phyloP scores from a whole-genome alignment of 2,888 invertebrate species.

The Amorpha juglandis region DNA sequence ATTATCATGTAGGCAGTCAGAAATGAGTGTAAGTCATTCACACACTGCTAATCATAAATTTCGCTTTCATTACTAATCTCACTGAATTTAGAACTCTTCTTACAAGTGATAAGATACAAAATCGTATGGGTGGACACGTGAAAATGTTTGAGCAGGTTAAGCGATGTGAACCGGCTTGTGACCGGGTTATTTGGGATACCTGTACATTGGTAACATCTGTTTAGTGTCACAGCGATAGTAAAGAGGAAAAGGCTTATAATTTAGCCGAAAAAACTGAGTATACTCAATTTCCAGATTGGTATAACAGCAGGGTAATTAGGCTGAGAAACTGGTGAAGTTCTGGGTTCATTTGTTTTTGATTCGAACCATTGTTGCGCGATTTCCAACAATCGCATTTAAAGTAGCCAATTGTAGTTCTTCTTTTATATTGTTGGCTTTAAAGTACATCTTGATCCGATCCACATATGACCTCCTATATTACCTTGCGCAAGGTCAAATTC shows the following conservation, averaged over 20 bases:
- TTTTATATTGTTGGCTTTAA: too few species aligned
- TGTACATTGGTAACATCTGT: slow-evolving; percentile 3
- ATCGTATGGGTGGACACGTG: neutral
- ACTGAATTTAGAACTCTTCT: neutral
- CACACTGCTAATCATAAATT: slow-evolving; percentile 18
- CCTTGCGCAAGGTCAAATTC: too few species aligned
- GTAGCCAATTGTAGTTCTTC: too few species aligned
- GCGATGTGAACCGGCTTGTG: slow-evolving; percentile 6
- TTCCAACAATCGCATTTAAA: too few species aligned
- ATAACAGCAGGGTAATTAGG: too few species aligned
- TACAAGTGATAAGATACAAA: neutral
- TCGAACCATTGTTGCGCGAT: too few species aligned
- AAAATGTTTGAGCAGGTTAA: slow-evolving; percentile 23
- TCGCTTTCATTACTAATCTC: slow-evolving; percentile 14
- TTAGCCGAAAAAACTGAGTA: too few species aligned
- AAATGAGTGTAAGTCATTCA: slow-evolving; percentile 10
- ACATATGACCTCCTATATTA: too few species aligned
- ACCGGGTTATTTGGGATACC: slow-evolving; percentile 15
- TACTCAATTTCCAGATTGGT: too few species aligned
- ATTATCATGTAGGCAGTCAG: neutral
- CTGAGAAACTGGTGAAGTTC: too few species aligned
- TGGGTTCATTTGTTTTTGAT: too few species aligned
- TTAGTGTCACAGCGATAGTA: slow-evolving; percentile 2
- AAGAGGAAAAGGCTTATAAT: neutral
- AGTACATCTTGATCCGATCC: too few species aligned